Conservation (phyloP, 2,113 vertebrate genomes). For the Pholis gunnellus region DNA sequence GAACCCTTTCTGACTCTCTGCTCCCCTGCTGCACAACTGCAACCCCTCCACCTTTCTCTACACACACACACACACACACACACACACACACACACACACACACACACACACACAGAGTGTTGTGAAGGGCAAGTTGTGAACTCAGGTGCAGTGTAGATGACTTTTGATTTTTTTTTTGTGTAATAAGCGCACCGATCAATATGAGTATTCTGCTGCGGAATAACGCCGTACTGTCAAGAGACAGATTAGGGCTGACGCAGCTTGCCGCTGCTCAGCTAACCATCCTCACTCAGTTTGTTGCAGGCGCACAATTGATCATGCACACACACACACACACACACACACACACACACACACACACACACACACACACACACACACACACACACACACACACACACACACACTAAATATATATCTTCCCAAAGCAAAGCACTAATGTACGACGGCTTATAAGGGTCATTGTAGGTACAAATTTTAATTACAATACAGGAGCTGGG, state of each 20-base stretch:
- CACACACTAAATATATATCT: not conserved
- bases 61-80: constrained; percentile 23
- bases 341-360: not conserved
- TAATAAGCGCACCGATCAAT: constrained; percentile 79
- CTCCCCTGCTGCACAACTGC: constrained; percentile 76
- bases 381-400: not conserved
- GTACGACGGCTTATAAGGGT: not conserved
- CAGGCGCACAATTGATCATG: constrained; percentile 35
- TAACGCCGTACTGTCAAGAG: constrained; percentile 70
- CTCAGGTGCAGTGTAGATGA: constrained; percentile 74
- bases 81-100: constrained; percentile 15
- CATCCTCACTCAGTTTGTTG: constrained; percentile 32
- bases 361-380: not conserved
- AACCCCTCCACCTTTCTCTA: constrained; percentile 65
- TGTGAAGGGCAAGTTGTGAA: constrained; percentile 82
- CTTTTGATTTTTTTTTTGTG: constrained; percentile 82
- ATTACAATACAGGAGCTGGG: not conserved
- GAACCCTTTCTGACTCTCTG: constrained; percentile 79
- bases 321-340: not conserved
- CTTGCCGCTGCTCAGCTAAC: constrained; percentile 47
- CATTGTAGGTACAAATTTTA: not conserved
- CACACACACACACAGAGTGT: constrained; percentile 50
- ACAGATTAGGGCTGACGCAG: constrained; percentile 71
- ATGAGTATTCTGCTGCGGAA: constrained; percentile 76
- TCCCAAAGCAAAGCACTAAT: not conserved